phyloP scores from a whole-genome alignment of 2,888 invertebrate genomes.

The Pseudanteris insignis region DNA sequence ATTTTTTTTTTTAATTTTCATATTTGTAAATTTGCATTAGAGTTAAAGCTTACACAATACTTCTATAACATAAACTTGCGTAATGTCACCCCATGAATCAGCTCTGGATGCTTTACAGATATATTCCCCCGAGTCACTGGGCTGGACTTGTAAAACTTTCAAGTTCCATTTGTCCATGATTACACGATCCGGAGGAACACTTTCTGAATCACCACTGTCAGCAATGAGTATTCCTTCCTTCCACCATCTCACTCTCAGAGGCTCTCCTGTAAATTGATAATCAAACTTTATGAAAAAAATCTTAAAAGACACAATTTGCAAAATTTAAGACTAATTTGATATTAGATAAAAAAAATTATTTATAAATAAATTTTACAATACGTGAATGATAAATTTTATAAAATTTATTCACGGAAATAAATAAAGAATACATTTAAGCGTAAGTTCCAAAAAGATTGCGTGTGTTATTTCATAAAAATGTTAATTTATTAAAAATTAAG shows the following conservation, averaged over 20 bases:
- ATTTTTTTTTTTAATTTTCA: too few species aligned
- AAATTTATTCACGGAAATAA: too few species aligned
- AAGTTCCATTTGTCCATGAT: constrained; percentile 77
- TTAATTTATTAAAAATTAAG: too few species aligned
- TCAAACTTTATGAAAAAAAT: not conserved
- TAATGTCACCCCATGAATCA: constrained; percentile 75
- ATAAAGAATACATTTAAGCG: too few species aligned
- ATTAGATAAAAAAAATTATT: not conserved
- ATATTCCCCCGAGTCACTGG: constrained; percentile 74
- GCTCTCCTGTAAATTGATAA: constrained; percentile 42
- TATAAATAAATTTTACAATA: too few species aligned
- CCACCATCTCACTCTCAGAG: constrained; percentile 60
- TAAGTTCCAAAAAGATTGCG: too few species aligned
- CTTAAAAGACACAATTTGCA: not conserved
- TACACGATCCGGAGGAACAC: constrained; percentile 68
- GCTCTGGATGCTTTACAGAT: constrained; percentile 75
- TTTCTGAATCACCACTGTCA: constrained; percentile 70
- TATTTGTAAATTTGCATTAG: too few species aligned
- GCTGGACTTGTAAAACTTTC: constrained; percentile 71
- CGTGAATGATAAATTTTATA: too few species aligned
- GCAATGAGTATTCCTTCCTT: constrained; percentile 69
- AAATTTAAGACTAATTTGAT: not conserved
- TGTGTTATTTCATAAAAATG: too few species aligned
- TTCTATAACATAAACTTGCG: constrained; percentile 80
- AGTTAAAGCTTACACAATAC: constrained; percentile 76